Evolutionary conservation across 2,797 vertebrate genomes (phyloP).

Genomic region (Pseudopleuronectes americanus): DNA sequence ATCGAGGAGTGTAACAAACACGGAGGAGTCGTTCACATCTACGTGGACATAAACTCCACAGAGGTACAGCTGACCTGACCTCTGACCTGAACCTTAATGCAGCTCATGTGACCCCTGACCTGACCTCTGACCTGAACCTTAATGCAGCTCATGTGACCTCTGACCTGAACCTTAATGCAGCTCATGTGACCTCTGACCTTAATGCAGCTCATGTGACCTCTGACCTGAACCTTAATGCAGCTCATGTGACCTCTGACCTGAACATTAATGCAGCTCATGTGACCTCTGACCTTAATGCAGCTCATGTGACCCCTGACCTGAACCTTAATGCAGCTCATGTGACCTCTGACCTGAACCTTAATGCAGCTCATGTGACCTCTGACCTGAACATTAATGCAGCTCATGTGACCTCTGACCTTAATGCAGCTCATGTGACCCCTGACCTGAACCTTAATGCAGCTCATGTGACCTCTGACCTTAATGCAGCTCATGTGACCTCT

Average conservation of each 20-base stretch:
- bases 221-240: no score
- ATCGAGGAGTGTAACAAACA: conserved; percentile 99
- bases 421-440: conserved; percentile 13
- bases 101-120: conserved; percentile 5
- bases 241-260: conserved; percentile 14
- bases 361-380: conserved; percentile 13
- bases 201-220: conserved; percentile 3
- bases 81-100: no score
- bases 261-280: background rate
- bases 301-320: conserved; percentile 14
- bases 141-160: background rate
- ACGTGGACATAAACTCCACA: conserved; percentile 95
- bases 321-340: background rate
- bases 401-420: conserved; percentile 8
- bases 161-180: background rate
- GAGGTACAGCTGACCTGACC: conserved; percentile 86
- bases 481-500: conserved; percentile 9
- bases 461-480: conserved; percentile 4
- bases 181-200: conserved; percentile 6
- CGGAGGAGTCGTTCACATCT: conserved; percentile 96
- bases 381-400: no score
- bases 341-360: conserved; percentile 8
- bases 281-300: conserved; percentile 6
- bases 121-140: conserved; percentile 1
- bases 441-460: no score